Conservation (phyloP, 2,113 vertebrate species). For the Ceyx melanurus region DNA sequence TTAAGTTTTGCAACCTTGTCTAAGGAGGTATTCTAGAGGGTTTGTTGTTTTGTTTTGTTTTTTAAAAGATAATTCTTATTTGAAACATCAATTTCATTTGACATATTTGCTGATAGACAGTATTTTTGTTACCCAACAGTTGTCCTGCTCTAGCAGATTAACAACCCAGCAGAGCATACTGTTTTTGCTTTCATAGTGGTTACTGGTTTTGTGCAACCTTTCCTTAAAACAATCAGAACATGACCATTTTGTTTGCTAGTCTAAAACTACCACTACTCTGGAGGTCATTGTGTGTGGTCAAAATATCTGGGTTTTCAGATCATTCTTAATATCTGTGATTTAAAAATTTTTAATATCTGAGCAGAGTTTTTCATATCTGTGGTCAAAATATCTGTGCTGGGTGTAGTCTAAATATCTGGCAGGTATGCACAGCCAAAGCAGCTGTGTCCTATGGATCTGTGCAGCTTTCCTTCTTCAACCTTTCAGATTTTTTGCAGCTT, state of each 20-base stretch:
- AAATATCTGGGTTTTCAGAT: neutral
- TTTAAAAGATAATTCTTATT: neutral
- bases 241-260: neutral
- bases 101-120: neutral
- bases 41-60: neutral
- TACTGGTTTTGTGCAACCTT: neutral
- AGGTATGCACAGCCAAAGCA: neutral
- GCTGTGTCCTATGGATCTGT: neutral
- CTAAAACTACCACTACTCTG: neutral
- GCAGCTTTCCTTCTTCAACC: neutral
- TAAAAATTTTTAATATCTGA: no score
- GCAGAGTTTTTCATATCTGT: no score
- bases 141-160: neutral
- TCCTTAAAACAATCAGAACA: neutral
- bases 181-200: neutral
- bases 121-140: neutral
- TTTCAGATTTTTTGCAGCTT: neutral
- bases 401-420: neutral
- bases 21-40: neutral
- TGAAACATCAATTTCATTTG: neutral
- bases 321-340: no score
- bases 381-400: no score
- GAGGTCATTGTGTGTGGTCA: neutral
- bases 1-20: neutral
- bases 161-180: neutral